Percentiles rank a stretch among this genome's conserved stretches.
phyloP scores from a whole-genome alignment of 1,140 invertebrate genomes.

The Cyclina sinensis region DNA sequence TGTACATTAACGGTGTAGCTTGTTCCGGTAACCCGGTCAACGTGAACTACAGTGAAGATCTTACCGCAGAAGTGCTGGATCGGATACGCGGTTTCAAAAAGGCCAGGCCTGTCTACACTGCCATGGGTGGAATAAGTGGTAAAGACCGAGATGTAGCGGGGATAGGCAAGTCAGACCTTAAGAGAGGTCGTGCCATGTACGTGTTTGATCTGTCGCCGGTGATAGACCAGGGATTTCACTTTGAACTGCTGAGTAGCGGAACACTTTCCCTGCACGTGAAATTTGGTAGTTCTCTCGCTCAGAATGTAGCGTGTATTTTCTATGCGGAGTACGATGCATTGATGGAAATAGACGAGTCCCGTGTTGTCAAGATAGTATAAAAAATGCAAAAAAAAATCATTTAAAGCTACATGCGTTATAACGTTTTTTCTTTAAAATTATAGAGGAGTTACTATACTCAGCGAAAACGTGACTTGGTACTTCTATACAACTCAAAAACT shows the following conservation, averaged over 20 bases:
- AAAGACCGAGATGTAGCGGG: neutral
- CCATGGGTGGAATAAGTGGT: neutral
- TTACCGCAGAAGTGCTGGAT: neutral
- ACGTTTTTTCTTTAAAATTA: no score
- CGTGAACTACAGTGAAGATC: slow-evolving; percentile 33
- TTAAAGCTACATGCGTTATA: no score
- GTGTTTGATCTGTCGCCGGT: neutral
- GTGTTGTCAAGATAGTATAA: neutral
- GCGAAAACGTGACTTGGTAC: no score
- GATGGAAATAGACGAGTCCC: neutral
- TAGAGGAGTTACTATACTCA: no score
- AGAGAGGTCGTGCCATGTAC: neutral
- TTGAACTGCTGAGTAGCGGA: neutral
- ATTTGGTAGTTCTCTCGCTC: no score
- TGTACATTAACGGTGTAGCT: slow-evolving; percentile 54
- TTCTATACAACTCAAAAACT: no score
- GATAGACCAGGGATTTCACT: slow-evolving; percentile 4
- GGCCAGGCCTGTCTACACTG: neutral
- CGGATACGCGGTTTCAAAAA: neutral
- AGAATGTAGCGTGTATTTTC: neutral
- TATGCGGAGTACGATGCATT: no score
- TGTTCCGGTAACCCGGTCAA: slow-evolving; percentile 53
- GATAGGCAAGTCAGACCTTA: neutral
- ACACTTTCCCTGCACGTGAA: slow-evolving; percentile 7
- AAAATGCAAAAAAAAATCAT: neutral